Conservation (phyloP, 2,888 invertebrate species). For the Apamea crenata region DNA sequence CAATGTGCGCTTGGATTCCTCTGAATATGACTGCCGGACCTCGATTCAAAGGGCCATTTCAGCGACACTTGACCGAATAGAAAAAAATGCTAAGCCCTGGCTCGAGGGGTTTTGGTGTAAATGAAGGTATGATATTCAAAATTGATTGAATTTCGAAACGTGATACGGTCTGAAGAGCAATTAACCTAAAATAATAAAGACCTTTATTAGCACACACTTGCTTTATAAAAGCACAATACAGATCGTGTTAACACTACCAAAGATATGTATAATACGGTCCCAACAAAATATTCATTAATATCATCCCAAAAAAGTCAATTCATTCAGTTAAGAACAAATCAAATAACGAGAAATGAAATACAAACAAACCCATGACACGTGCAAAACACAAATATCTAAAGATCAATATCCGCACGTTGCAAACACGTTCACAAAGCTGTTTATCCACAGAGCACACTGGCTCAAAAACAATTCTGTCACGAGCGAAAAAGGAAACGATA, state of each 20-base stretch:
- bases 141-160: constrained; percentile 19
- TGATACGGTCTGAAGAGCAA: constrained; percentile 14
- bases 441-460: constrained; percentile 27
- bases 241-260: neutral
- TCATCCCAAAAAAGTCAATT: neutral
- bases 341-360: constrained; percentile 4
- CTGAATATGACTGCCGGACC: constrained; percentile 40
- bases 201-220: neutral
- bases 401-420: constrained; percentile 25
- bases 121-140: constrained; percentile 24
- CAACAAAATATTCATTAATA: neutral
- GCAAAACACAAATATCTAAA: constrained; percentile 22
- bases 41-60: constrained; percentile 21
- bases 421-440: constrained; percentile 25
- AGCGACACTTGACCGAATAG: constrained; percentile 5
- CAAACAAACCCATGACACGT: constrained; percentile 11
- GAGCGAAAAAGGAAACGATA: constrained; percentile 53
- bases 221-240: neutral
- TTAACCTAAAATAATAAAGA: constrained; percentile 31
- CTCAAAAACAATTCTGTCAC: constrained; percentile 46
- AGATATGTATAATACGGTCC: neutral
- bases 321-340: neutral
- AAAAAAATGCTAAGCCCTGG: neutral
- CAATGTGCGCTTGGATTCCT: constrained; percentile 51
- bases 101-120: constrained; percentile 1